Evolutionary conservation across 2,113 vertebrate species (phyloP), one percentile per base, ranked within the genome.

Genomic region (Centropus bengalensis): DNA sequence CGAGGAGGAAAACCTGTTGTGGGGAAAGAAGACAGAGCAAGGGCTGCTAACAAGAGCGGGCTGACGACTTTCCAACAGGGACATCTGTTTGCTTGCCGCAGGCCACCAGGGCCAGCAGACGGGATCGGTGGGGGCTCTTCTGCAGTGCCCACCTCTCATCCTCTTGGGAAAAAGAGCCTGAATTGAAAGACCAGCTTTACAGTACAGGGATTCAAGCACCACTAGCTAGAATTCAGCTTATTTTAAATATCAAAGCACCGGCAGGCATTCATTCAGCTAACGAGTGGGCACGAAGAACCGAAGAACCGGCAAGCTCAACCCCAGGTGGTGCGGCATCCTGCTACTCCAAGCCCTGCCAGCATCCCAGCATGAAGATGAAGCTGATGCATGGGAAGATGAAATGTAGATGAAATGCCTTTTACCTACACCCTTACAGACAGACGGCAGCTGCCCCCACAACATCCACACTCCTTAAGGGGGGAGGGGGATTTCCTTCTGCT

Each of bases 201-300:
- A 97, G 95, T 95, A 97, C 91, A 86, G 88, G 87, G 94, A 93
- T 96, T 96, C 82, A 47, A 97, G 94, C 94, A 96, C 95, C 95
- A 93, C 95, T 52, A 93, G 66, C 91, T 90, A 23, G 82, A 77
- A 83, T 83, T 76, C n/a, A 0, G 71, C 63, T 91, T 30, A 22
- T 44, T 38, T 21, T 30, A 90, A 93, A 55, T 26, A 76, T 2
- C 2, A 4, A 69, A 20, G 82, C 4, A 56, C 67, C 3, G 0
- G 62, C 68, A 38, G 77, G 76, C 26, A 21, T 32, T 32, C 20
- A 3, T 7, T 59, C 3, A 3, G 75, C 45, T 52, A 32, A 47
- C 3, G 11, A 76, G 64, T 2, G 4, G 55, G 73, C 28, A 33
- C 7, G 1, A 1, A 6, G 27, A 1, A 5, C 59, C 7, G 1